These are phyloP conservation scores for Periophthalmodon schlosseri DNA, from an alignment of 2,113 vertebrate species.

Conservation along the genomic window DNA sequence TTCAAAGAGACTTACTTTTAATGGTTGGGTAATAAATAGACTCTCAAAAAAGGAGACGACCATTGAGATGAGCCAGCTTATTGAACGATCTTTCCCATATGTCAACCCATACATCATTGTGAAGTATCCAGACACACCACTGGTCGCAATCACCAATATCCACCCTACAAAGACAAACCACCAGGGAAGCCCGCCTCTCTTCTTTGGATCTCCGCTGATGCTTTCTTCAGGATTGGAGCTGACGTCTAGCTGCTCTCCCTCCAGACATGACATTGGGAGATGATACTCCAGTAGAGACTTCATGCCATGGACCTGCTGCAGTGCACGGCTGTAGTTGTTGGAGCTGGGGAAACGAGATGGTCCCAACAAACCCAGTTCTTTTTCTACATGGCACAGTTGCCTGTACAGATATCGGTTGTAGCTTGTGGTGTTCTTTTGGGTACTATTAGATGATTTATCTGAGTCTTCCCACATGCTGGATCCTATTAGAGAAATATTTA, in stretches of 20 bases:
- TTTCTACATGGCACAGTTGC: slow-evolving; percentile 86
- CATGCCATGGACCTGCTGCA: slow-evolving; percentile 85
- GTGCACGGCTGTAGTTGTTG: slow-evolving; percentile 80
- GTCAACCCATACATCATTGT: slow-evolving; percentile 93
- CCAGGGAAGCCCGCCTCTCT: slow-evolving; percentile 85
- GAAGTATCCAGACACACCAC: slow-evolving; percentile 86
- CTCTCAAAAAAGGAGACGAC: slow-evolving; percentile 91
- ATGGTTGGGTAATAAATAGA: slow-evolving; percentile 91
- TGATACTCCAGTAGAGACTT: slow-evolving; percentile 78
- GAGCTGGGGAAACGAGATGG: slow-evolving; percentile 76
- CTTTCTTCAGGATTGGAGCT: slow-evolving; percentile 61
- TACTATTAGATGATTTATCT: slow-evolving; percentile 55
- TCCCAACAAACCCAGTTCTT: slow-evolving; percentile 81
- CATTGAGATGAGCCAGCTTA: slow-evolving; percentile 94
- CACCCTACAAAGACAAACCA: slow-evolving; percentile 92
- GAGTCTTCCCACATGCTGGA: slow-evolving; percentile 55
- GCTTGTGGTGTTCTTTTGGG: slow-evolving; percentile 67
- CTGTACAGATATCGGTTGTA: slow-evolving; percentile 82
- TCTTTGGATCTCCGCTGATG: slow-evolving; percentile 35
- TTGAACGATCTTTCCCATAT: slow-evolving; percentile 87
- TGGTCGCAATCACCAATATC: slow-evolving; percentile 86
- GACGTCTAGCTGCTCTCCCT: slow-evolving; percentile 49
- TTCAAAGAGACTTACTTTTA: slow-evolving; percentile 82
- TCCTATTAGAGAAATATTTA: slow-evolving; percentile 53
- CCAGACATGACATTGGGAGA: slow-evolving; percentile 53